These are phyloP conservation scores for Rhinichthys osculus DNA, from an alignment of 2,797 vertebrate genomes.

Conservation along the genomic window DNA sequence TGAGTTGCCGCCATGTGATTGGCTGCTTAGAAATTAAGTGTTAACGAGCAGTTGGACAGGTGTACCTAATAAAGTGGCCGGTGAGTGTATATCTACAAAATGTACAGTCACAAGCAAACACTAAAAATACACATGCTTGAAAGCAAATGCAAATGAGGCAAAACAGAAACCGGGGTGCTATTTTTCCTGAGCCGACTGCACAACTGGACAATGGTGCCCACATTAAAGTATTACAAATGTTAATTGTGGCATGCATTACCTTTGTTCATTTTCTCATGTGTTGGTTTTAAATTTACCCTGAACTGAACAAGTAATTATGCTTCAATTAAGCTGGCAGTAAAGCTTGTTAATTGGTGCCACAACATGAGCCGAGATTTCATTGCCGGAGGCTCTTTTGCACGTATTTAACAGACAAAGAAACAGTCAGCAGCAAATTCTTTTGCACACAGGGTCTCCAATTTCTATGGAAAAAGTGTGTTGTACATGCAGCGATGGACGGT, in stretches of 20 bases:
- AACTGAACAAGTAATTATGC: constrained; percentile 44
- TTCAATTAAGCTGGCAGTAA: constrained; percentile 47
- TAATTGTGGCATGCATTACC: constrained; percentile 18
- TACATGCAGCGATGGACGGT: background rate
- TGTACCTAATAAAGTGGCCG: no score
- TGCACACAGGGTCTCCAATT: constrained; percentile 14
- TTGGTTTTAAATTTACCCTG: constrained; percentile 38
- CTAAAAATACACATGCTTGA: constrained; percentile 21
- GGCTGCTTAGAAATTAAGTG: no score
- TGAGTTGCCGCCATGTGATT: no score
- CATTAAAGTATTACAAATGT: constrained; percentile 15
- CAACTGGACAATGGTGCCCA: background rate
- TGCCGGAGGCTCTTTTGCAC: constrained; percentile 19
- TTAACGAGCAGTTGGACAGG: no score
- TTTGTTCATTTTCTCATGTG: constrained; percentile 23
- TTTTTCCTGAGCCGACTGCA: background rate
- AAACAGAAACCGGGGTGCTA: background rate
- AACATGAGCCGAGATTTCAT: constrained; percentile 39
- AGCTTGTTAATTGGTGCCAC: constrained; percentile 43
- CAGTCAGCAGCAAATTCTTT: constrained; percentile 24
- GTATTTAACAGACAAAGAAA: constrained; percentile 36
- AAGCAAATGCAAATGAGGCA: background rate
- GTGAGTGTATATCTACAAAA: background rate
- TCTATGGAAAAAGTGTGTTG: constrained; percentile 28
- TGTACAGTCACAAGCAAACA: background rate